Conservation (phyloP, 37 sponge, comb jelly and placozoan genomes). For the Eunapius fragilis region DNA sequence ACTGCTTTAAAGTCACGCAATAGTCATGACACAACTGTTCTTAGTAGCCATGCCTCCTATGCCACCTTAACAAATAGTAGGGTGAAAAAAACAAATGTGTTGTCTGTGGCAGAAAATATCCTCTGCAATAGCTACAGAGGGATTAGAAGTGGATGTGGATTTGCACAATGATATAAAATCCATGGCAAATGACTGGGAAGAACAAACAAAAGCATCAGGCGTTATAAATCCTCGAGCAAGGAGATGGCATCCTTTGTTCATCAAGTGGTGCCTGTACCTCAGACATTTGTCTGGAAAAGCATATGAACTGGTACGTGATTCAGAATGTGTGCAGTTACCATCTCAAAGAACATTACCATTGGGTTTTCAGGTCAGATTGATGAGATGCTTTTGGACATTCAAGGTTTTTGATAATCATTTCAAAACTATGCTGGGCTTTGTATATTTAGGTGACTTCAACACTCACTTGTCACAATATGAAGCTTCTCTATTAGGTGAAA, state of each 20-base stretch:
- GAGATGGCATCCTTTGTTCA: slow-evolving; percentile 55
- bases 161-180: slow-evolving; percentile 9
- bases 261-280: slow-evolving; percentile 55
- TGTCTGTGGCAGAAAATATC: neutral
- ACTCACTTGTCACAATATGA: slow-evolving; percentile 25
- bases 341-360: slow-evolving; percentile 42
- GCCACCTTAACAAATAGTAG: slow-evolving; percentile 6
- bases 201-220: slow-evolving; percentile 16
- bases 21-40: slow-evolving; percentile 2
- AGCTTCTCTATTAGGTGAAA: slow-evolving; percentile 1
- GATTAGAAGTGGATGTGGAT: slow-evolving; percentile 17
- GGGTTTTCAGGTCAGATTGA: slow-evolving; percentile 48
- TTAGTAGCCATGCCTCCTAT: slow-evolving; percentile 22
- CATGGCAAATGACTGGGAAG: slow-evolving; percentile 15
- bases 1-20: neutral
- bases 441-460: slow-evolving; percentile 23
- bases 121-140: neutral
- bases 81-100: neutral
- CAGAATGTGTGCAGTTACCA: slow-evolving; percentile 33
- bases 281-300: slow-evolving; percentile 36
- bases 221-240: neutral
- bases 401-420: slow-evolving; percentile 25
- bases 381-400: slow-evolving; percentile 12
- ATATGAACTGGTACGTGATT: slow-evolving; percentile 36
- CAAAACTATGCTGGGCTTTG: slow-evolving; percentile 27